Conservation (phyloP, 2,797 vertebrate species). For the Arctocebus calabarensis region DNA sequence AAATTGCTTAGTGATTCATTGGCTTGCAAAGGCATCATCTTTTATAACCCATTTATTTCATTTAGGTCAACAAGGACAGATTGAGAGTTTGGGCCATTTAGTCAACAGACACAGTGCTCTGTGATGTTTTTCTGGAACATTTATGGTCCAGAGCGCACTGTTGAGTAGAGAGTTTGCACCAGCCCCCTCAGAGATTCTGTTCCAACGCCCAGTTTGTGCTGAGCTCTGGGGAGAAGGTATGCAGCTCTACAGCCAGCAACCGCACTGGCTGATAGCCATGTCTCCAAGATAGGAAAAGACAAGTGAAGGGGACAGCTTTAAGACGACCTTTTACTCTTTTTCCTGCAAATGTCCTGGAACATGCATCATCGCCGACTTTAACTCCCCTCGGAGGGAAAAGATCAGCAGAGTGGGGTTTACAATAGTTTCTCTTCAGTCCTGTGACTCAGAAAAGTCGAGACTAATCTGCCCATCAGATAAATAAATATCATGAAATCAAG, state of each 20-base stretch:
- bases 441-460: conserved; percentile 61
- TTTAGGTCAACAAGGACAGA: conserved; percentile 25
- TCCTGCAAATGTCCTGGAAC: conserved; percentile 2
- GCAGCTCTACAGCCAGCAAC: conserved; percentile 47
- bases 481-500: conserved; percentile 38
- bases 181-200: conserved; percentile 53
- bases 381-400: neutral
- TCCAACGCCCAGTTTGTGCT: conserved; percentile 50
- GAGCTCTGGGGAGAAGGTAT: conserved; percentile 15
- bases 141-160: neutral
- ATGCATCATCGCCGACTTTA: conserved; percentile 41
- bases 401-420: neutral
- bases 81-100: neutral
- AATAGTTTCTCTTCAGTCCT: conserved; percentile 20
- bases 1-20: conserved; percentile 22
- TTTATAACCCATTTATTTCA: conserved; percentile 49
- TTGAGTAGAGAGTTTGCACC: neutral
- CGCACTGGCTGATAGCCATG: neutral
- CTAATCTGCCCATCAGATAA: conserved; percentile 57
- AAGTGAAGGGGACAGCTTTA: neutral
- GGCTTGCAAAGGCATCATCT: conserved; percentile 7
- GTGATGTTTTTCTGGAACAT: conserved; percentile 50
- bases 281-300: conserved; percentile 34
- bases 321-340: conserved; percentile 25
- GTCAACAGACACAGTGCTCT: neutral